Conservation (phyloP, 1,140 invertebrate species). For the Drosophila subobscura region DNA sequence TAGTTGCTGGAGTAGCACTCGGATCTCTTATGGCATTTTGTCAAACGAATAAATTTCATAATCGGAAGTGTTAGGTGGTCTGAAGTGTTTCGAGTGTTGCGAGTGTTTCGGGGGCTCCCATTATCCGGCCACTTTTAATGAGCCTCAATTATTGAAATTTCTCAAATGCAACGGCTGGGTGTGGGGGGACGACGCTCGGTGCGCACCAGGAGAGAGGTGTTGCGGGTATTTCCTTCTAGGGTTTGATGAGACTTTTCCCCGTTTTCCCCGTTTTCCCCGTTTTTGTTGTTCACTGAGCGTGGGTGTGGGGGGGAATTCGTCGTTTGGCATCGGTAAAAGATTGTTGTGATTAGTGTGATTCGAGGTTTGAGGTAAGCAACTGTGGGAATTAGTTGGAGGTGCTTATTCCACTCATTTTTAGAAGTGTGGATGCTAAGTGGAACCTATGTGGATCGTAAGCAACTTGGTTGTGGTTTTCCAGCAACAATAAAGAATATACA, state of each 20-base stretch:
- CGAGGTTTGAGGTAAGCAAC: too few relatives aligned
- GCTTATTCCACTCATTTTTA: too few relatives aligned
- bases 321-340: not conserved
- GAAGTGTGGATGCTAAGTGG: too few relatives aligned
- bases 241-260: slow-evolving; percentile 4
- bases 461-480: too few relatives aligned
- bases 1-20: not conserved
- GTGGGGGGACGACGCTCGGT: not conserved
- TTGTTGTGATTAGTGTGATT: slow-evolving; percentile 1
- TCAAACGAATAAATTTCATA: slow-evolving; percentile 74
- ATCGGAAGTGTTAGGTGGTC: slow-evolving; percentile 71
- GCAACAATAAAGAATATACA: too few relatives aligned
- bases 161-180: slow-evolving; percentile 66
- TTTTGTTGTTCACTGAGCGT: too few relatives aligned
- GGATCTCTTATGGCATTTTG: slow-evolving; percentile 52
- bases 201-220: slow-evolving; percentile 7
- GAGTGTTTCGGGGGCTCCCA: slow-evolving; percentile 29
- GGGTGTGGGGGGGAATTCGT: too few relatives aligned
- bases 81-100: slow-evolving; percentile 12
- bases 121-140: slow-evolving; percentile 72
- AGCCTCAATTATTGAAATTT: slow-evolving; percentile 79
- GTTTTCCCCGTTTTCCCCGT: too few relatives aligned
- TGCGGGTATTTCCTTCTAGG: slow-evolving; percentile 22
- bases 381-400: too few relatives aligned
- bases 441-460: too few relatives aligned